These are phyloP conservation scores for Pangasius macronema DNA, from an alignment of 2,797 vertebrate genomes.

Conservation along the genomic window DNA sequence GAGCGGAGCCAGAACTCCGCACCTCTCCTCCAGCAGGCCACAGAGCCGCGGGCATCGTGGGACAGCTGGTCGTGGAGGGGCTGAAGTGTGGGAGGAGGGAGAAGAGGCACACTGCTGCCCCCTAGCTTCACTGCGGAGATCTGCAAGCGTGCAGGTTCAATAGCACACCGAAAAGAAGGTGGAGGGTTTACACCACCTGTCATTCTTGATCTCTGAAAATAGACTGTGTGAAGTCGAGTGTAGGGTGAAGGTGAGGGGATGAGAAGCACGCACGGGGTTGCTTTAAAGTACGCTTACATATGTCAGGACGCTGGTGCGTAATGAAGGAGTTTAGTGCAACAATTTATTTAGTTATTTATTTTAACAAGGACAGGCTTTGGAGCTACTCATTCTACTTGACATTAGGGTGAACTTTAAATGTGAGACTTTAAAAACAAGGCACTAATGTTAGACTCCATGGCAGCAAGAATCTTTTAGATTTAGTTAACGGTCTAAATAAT, in stretches of 20 bases:
- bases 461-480: neutral
- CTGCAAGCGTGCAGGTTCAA: neutral
- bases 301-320: too few species aligned
- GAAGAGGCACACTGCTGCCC: conserved; percentile 53
- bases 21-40: conserved; percentile 79
- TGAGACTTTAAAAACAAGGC: neutral
- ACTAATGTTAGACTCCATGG: neutral
- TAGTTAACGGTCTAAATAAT: neutral
- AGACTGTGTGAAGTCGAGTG: neutral
- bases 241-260: neutral
- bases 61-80: conserved; percentile 75
- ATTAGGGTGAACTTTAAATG: neutral
- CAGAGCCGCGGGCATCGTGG: conserved; percentile 71
- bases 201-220: conserved; percentile 17
- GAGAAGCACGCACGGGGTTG: neutral
- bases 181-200: conserved; percentile 11
- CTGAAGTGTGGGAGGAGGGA: conserved; percentile 58
- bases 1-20: conserved; percentile 72
- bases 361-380: neutral
- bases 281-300: neutral
- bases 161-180: neutral
- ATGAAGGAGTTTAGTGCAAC: neutral
- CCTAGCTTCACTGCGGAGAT: conserved; percentile 41
- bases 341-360: neutral
- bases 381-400: neutral